Base-by-base conservation (phyloP, 2,888 invertebrate species). In the Ophonus ardosiacus region DNA sequence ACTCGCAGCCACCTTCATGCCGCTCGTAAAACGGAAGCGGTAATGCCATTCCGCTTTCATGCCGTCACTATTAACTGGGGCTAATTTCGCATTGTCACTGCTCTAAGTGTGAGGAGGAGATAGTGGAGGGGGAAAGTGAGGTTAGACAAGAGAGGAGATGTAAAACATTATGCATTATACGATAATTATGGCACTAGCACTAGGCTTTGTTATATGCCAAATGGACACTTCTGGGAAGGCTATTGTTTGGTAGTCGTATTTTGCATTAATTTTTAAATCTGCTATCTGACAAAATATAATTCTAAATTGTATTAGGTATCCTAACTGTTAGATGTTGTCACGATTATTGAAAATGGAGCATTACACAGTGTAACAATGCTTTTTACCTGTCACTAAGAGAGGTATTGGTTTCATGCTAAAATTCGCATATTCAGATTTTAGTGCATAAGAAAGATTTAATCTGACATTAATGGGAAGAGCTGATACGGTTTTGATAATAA, bases 41-140 rank as follows among this genome's bases (percentile, higher is more conserved):
- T 78, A 78, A 81, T 78, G 61, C 81, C 21, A 65, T 81, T 63
- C 24, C 43, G 81, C 81, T 40, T 81, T 65, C 81, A 61, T 51
- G 43, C 61, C 40, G 18, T 40, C 43, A 61, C 81, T 81, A 81
- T 65, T 81, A 81, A 81, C 81, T 65, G 63, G 13, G 17, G 40
- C 79, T 79, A 79, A 79, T 79, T 79, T 79, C 79, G 18, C 61
- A 79, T 79, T 79, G 79, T 79, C 31, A 31, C 57, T 31, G 57
- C 56, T 76, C 31, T 31, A 31, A 31, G 31, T 5, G 57, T 59
- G 24, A 0, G 68, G 40, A 15, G 17, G 40, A 17, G 40, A n/a
- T 68, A n/a, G 68, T 10, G 63, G 18, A 15, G 68, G 68, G 10
- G 15, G 15, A 31, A 5, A n/a, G 24, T 63, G 24, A 13, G 63